Base-by-base conservation (phyloP, 64 coral and sea anemone genomes). In the Anthopleura sola region DNA sequence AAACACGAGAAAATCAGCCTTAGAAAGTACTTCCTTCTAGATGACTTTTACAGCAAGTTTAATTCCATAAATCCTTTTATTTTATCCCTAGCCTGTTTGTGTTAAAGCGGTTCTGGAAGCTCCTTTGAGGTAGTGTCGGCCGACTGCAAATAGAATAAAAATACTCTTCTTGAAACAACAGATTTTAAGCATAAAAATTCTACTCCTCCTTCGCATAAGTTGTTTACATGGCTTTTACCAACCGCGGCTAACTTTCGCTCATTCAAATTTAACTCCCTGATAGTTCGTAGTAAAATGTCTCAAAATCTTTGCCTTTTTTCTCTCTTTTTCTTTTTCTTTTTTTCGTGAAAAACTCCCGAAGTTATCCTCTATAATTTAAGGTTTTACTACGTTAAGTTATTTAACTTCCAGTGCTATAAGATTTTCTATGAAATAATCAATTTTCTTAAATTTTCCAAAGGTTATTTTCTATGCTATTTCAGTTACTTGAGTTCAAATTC, bases 91-190 rank as follows among this genome's bases (percentile, higher is more conserved):
- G 11, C 15, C n/a, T 66, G 60, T 66, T 66, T 66, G 60, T 66
- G 5, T 23, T 66, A 26, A 11, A 66, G 60, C 60, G 60, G 60
- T 3, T 23, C 6, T 23, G 21, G 60, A 20, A 66, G 21, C 60
- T 66, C 24, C 60, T 71, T 71, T 71, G 66, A 71, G 66, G 29
- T 71, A 33, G 66, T 71, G 66, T 71, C 66, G 66, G 66, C 66
- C 66, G 66, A 71, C 66, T 32, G 66, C 66, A 71, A 71, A 71
- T 23, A 71, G 29, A 31, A 71, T 71, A 71, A 71, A 71, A 32
- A 71, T 31, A n/a, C 19, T 71, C 34, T 29, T 34, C 24, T 71
- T 12, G 5, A 71, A 34, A 71, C 66, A 71, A 68, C 62, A 68
- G 20, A 19, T 6, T 28, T 29, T 9, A 10, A 23, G 62, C 26